Conservation (phyloP, 2,888 invertebrate species). For the Corbicula japonica region DNA sequence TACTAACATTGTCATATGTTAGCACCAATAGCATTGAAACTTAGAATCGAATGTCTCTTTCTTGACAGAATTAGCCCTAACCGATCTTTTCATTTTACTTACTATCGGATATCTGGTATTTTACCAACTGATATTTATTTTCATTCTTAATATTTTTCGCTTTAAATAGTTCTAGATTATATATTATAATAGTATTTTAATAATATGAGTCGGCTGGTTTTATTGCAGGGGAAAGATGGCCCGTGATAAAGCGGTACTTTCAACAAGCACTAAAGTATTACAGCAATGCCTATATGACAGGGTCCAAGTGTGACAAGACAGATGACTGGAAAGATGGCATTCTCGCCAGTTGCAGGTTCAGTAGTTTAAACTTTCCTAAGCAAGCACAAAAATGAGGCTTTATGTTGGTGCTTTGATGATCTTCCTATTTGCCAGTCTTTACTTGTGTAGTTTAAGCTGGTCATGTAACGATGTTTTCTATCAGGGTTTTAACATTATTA, state of each 20-base stretch:
- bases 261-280: slow-evolving; percentile 60
- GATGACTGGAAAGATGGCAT: slow-evolving; percentile 19
- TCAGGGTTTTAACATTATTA: neutral
- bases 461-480: neutral
- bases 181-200: no score
- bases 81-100: no score
- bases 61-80: no score
- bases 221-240: neutral
- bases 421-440: neutral
- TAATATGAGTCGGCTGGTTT: no score
- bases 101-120: no score
- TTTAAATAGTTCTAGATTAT: no score
- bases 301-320: neutral
- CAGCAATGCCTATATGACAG: slow-evolving; percentile 26
- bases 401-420: neutral
- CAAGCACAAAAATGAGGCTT: neutral
- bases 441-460: neutral
- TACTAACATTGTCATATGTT: no score
- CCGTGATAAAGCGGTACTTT: slow-evolving; percentile 23
- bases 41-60: no score
- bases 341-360: slow-evolving; percentile 18
- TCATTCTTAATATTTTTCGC: no score
- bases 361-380: neutral
- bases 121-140: no score
- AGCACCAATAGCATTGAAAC: no score